Evolutionary conservation across 2,113 vertebrate species (phyloP).

Genomic region (Pachypanchax playfairii): DNA sequence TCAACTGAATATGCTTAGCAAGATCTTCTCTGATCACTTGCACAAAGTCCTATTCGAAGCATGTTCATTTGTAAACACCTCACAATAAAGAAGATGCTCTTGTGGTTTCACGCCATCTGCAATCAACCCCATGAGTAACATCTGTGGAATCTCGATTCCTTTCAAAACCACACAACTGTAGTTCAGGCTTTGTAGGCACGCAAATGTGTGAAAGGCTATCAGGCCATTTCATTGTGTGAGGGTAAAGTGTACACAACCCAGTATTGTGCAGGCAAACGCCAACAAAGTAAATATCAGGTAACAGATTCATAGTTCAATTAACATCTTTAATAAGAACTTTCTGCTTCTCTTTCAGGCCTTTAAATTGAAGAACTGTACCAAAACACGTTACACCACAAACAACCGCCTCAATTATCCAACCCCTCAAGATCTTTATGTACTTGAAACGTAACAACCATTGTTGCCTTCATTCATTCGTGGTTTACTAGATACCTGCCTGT

Average conservation of each 20-base stretch:
- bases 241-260: too few relatives aligned
- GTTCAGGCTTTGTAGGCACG: neutral
- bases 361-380: neutral
- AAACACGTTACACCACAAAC: neutral
- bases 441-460: neutral
- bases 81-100: neutral
- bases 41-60: neutral
- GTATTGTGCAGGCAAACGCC: too few relatives aligned
- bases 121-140: conserved; percentile 23
- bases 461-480: neutral
- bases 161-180: conserved; percentile 12
- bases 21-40: too few relatives aligned
- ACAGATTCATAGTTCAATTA: too few relatives aligned
- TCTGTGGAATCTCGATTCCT: conserved; percentile 35
- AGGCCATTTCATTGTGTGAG: too few relatives aligned
- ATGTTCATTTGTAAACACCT: neutral
- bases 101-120: conserved; percentile 55
- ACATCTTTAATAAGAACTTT: too few relatives aligned
- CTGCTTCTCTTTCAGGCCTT: neutral
- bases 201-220: neutral
- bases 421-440: neutral
- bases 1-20: too few relatives aligned
- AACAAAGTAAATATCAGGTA: too few relatives aligned
- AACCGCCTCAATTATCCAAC: neutral
- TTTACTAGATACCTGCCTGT: neutral